Conservation (phyloP, 2,888 invertebrate genomes). For the Gymnoscelis rufifasciata region DNA sequence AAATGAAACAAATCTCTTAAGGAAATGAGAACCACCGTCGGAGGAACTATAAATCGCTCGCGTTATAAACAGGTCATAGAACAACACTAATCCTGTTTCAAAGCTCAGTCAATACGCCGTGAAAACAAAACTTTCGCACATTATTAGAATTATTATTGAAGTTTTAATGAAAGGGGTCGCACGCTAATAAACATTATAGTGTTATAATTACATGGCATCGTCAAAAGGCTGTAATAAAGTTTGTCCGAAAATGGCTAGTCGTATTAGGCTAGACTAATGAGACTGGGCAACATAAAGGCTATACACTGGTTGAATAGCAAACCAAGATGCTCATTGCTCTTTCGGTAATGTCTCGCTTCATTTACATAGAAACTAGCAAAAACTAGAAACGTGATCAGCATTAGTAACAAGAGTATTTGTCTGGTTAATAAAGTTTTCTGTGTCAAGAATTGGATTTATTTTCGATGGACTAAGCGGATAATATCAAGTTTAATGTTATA, state of each 20-base stretch:
- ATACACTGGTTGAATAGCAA: slow-evolving; percentile 28
- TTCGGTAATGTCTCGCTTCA: slow-evolving; percentile 21
- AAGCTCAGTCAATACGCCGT: slow-evolving; percentile 2
- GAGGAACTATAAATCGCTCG: neutral
- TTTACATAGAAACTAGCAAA: slow-evolving; percentile 31
- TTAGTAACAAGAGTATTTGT: slow-evolving; percentile 17
- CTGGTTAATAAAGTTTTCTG: slow-evolving; percentile 12
- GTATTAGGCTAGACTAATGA: slow-evolving; percentile 37
- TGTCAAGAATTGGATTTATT: slow-evolving; percentile 19
- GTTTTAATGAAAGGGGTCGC: slow-evolving; percentile 2
- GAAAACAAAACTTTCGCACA: slow-evolving; percentile 8
- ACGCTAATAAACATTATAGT: slow-evolving; percentile 1
- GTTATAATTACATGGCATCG: slow-evolving; percentile 35
- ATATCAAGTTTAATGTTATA: neutral
- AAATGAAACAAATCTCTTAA: too few species aligned
- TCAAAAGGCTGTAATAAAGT: slow-evolving; percentile 39
- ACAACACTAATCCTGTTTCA: neutral
- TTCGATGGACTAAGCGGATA: slow-evolving; percentile 8
- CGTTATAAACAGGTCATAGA: neutral
- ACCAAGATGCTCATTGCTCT: slow-evolving; percentile 21
- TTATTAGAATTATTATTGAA: slow-evolving; percentile 3
- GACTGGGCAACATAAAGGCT: slow-evolving; percentile 31
- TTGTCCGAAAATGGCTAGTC: slow-evolving; percentile 36
- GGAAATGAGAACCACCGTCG: too few species aligned
- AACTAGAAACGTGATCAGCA: slow-evolving; percentile 23